These are phyloP conservation scores for Ormyrus thymus DNA, from an alignment of 2,888 invertebrate species.

Conservation along the genomic window DNA sequence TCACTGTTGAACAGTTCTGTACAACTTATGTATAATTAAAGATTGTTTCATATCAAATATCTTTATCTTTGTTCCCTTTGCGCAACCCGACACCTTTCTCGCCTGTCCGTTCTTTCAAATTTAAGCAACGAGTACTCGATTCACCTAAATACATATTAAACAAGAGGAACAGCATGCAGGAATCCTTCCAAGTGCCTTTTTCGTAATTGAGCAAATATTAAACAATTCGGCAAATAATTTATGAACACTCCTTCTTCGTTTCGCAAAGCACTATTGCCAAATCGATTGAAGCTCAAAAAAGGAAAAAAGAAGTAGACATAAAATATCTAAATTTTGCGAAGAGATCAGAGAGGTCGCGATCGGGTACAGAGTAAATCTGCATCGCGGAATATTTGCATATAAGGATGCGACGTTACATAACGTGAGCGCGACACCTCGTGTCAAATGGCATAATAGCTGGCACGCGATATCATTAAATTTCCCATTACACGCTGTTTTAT, in stretches of 20 bases:
- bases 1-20: constrained; percentile 24
- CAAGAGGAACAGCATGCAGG: background rate
- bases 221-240: constrained; percentile 1
- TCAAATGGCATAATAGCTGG: constrained; percentile 21
- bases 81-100: background rate
- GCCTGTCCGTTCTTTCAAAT: constrained; percentile 7
- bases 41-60: constrained; percentile 17
- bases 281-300: background rate
- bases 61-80: constrained; percentile 7
- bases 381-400: constrained; percentile 19
- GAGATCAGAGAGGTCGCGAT: constrained; percentile 15
- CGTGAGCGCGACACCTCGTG: background rate
- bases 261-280: background rate
- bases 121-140: constrained; percentile 19
- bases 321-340: constrained; percentile 29
- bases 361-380: background rate
- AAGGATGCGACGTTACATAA: constrained; percentile 34
- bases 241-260: background rate
- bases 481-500: constrained; percentile 1
- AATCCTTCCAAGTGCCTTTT: background rate
- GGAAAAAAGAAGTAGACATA: background rate
- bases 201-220: constrained; percentile 16
- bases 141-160: constrained; percentile 29
- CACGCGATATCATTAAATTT: constrained; percentile 19
- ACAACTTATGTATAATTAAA: constrained; percentile 28